Evolutionary conservation across 2,888 invertebrate genomes (phyloP), one percentile per base, ranked within the genome.

Genomic region (Leptinotarsa tumamoca): DNA sequence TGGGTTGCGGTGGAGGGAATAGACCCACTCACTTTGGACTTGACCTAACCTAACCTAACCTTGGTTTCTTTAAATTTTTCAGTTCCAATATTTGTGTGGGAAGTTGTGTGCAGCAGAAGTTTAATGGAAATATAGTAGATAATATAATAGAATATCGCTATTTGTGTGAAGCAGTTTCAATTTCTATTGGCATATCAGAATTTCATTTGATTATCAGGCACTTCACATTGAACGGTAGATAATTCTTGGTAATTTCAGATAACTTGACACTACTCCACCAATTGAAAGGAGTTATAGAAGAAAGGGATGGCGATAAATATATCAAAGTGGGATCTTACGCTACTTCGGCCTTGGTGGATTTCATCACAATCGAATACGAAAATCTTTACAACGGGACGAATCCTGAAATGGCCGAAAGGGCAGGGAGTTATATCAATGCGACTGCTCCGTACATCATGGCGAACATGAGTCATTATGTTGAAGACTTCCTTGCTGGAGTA

Each of bases 381-480:
- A 63, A 63, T 63, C 61, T 63, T 13, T 63, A 63, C 33, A 27
- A 63, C 15, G 27, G 61, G 27, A 33, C 23, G 7, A 27, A 63
- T 63, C 33, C 61, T 63, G 61, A 63, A 23, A 27, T 63, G 61
- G 61, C 61, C 15, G 27, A 63, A 14, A 63, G 33, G 5, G 15
- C 61, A 17, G 27, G 23, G 10, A 27, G 61, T 33, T 63, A 63
- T 7, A 27, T 63, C 17, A 63, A 63, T 63, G 23, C 27, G 4
- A 33, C 3, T 1, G 15, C 27, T 4, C 14, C 15, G 4, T 27
- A 27, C 27, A 33, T 63, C 15, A n/a, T 27, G 10, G 4, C 61
- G 27, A 17, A 4, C 13, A 23, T 14, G 27, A 15, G 27, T 15
- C 4, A 2, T 21, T 1, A 1, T 27, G 61, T 63, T 23, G 27